phyloP scores from a whole-genome alignment of 1,140 invertebrate genomes.

The Penaeus japonicus region DNA sequence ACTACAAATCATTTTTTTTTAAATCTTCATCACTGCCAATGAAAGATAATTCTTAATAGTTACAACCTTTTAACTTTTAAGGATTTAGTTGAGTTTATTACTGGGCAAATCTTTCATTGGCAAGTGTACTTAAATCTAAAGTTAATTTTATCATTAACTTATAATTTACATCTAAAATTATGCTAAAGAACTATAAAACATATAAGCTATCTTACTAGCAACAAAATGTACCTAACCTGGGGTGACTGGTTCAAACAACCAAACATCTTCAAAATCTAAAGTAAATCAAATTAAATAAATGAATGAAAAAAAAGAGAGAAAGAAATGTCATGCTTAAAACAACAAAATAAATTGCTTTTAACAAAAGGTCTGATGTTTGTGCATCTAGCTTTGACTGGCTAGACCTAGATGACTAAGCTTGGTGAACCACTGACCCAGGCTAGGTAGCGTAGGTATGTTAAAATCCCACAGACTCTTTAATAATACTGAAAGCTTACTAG shows the following conservation, averaged over 20 bases:
- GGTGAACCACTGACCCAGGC: constrained; percentile 11
- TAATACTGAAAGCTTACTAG: constrained; percentile 25
- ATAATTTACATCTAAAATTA: constrained; percentile 6
- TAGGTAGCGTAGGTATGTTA: neutral
- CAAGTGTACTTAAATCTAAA: too few species aligned
- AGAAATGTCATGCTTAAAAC: too few species aligned
- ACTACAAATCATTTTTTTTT: too few species aligned
- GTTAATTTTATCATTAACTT: neutral
- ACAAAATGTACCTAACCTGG: constrained; percentile 25
- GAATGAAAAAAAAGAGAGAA: neutral
- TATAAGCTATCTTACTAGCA: constrained; percentile 9
- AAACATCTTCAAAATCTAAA: neutral
- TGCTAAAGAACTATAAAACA: constrained; percentile 4
- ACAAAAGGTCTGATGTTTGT: too few species aligned
- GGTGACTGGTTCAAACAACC: neutral
- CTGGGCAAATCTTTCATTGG: too few species aligned
- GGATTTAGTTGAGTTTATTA: too few species aligned
- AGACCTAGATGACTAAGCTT: neutral
- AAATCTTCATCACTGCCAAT: too few species aligned
- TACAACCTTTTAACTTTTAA: too few species aligned
- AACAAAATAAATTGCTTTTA: too few species aligned
- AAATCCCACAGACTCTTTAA: neutral
- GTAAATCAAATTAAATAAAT: neutral
- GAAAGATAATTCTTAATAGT: too few species aligned
- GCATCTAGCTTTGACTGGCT: neutral